phyloP scores from a whole-genome alignment of 2,888 invertebrate species.

The Agrochola circellaris region DNA sequence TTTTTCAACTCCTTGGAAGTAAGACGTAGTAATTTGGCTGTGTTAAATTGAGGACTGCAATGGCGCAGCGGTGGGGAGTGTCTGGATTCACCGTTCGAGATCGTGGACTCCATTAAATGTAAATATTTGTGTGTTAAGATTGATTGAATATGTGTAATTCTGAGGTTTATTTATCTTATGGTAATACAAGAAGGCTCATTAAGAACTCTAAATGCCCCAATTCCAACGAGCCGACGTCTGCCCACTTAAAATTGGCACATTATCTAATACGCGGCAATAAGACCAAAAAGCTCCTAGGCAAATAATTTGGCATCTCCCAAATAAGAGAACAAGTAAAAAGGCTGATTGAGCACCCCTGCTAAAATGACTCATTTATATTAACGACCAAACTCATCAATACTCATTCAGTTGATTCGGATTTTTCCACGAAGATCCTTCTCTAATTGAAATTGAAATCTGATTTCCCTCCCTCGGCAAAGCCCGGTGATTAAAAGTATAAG shows the following conservation, averaged over 20 bases:
- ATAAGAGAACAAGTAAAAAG: slow-evolving; percentile 76
- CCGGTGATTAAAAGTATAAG: slow-evolving; percentile 90
- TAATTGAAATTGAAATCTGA: slow-evolving; percentile 91
- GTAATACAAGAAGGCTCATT: slow-evolving; percentile 39
- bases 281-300: slow-evolving; percentile 56
- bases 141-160: background rate
- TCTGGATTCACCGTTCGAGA: background rate
- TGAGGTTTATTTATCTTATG: background rate
- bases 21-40: slow-evolving; percentile 62
- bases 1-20: slow-evolving; percentile 51
- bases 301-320: slow-evolving; percentile 66
- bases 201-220: slow-evolving; percentile 27
- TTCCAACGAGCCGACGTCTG: slow-evolving; percentile 35
- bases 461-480: slow-evolving; percentile 83
- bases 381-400: slow-evolving; percentile 89
- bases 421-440: slow-evolving; percentile 87
- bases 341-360: slow-evolving; percentile 80
- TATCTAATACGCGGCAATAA: slow-evolving; percentile 41
- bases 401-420: slow-evolving; percentile 85
- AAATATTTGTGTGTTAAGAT: background rate
- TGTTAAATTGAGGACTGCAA: slow-evolving; percentile 31
- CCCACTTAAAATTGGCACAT: slow-evolving; percentile 46
- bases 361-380: slow-evolving; percentile 88
- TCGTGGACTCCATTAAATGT: background rate
- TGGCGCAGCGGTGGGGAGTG: background rate